Evolutionary conservation across 2,797 vertebrate species (phyloP).

Genomic region (Pangasius sanitwongsei): DNA sequence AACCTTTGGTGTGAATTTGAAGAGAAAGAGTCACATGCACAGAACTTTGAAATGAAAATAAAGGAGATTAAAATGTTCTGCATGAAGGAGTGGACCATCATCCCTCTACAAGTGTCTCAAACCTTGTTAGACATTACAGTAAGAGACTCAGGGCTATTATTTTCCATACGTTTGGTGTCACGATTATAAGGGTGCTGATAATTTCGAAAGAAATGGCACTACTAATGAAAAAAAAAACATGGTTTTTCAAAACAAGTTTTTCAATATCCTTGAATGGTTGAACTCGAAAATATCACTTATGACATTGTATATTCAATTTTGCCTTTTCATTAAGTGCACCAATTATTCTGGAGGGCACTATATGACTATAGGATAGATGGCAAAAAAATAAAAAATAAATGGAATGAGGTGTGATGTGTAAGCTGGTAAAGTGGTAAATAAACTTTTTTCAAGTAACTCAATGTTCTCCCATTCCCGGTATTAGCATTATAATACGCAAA

Average conservation of each 20-base stretch:
- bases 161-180: neutral
- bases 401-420: neutral
- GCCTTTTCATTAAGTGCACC: neutral
- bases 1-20: neutral
- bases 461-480: neutral
- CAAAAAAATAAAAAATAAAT: neutral
- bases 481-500: conserved; percentile 4
- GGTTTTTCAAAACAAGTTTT: no score
- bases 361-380: neutral
- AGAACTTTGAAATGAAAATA: neutral
- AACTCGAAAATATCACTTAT: no score
- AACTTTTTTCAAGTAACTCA: neutral
- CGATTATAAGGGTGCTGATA: neutral
- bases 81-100: neutral
- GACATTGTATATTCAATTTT: no score
- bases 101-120: neutral
- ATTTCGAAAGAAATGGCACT: neutral
- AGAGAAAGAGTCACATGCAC: neutral
- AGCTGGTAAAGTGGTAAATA: neutral
- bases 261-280: no score
- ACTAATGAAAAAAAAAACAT: neutral
- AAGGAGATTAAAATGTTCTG: neutral
- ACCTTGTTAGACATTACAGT: neutral
- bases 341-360: no score
- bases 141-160: neutral